Percentiles rank a stretch among this genome's conserved stretches.
These are phyloP conservation scores for Baronia brevicornis DNA, from an alignment of 2,888 invertebrate genomes.

Conservation along the genomic window DNA sequence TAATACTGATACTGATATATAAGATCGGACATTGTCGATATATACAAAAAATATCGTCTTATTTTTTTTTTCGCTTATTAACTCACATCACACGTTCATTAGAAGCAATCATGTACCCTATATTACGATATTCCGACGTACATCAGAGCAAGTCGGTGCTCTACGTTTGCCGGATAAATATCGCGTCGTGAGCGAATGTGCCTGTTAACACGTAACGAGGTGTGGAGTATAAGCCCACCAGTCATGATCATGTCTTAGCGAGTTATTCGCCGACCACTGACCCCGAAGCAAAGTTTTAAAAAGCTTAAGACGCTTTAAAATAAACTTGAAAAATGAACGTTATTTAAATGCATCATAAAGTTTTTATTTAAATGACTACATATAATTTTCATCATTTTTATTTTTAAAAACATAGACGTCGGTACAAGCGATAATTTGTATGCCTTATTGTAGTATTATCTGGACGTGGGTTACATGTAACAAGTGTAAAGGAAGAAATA, in stretches of 20 bases:
- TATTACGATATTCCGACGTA: slow-evolving; percentile 53
- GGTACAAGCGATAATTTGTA: slow-evolving; percentile 72
- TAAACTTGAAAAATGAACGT: slow-evolving; percentile 24
- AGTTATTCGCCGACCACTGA: slow-evolving; percentile 73
- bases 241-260: slow-evolving; percentile 73
- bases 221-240: slow-evolving; percentile 72
- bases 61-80: too few species aligned
- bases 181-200: slow-evolving; percentile 72
- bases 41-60: too few species aligned
- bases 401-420: slow-evolving; percentile 47
- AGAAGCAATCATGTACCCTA: slow-evolving; percentile 46
- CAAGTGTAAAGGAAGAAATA: slow-evolving; percentile 56
- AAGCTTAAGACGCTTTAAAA: slow-evolving; percentile 25
- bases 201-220: slow-evolving; percentile 75
- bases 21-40: too few species aligned
- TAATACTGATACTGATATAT: too few species aligned
- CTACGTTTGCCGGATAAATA: slow-evolving; percentile 65
- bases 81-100: slow-evolving; percentile 14
- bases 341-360: slow-evolving; percentile 23
- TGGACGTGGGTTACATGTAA: slow-evolving; percentile 65
- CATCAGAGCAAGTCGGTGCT: slow-evolving; percentile 29
- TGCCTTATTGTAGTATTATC: slow-evolving; percentile 70
- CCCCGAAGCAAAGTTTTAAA: slow-evolving; percentile 45
- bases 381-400: slow-evolving; percentile 36
- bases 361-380: slow-evolving; percentile 19